Base-by-base conservation (phyloP, 2,113 vertebrate genomes). In the Motacilla tschutschensis region DNA sequence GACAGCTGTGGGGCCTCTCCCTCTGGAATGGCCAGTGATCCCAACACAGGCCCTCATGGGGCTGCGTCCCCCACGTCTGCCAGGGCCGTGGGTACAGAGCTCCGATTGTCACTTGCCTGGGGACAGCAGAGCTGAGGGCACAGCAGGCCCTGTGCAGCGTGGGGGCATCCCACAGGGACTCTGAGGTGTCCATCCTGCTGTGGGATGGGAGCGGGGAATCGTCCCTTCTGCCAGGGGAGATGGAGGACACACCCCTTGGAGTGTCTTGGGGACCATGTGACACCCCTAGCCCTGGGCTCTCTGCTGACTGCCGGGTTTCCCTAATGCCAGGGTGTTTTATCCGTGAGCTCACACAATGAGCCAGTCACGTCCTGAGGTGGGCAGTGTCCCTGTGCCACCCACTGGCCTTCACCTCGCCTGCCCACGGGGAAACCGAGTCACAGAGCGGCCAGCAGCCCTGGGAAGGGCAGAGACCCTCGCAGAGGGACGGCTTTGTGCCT, bases 11-110 rank as follows among this genome's bases (percentile, higher is more conserved):
- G 31, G 10, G 14, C 21, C 7, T 11, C 18, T 79, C 51, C 38
- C 6, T 38, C 33, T 41, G 53, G 33, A 63, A 65, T 41, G 0
- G 1, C 20, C 29, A 21, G 3, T 6, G 26, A 47, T 28, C 19
- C 53, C 63, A 25, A 10, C 14, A 82, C 47, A 60, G 44, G 16
- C 11, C 15, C 38, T 41, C 0, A 3, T 6, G 62, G 17, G 46
- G 35, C 15, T 0, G 0, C 47, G 60, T 53, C 26, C 35, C 12
- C 24, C 3, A 0, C 1, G 1, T 8, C 43, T 5, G 6, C 8
- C 60, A 38, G 38, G 36, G 36, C 58, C 0, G 0, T 13, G 41
- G 20, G 17, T 58, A 10, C 47, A 41, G 35, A 62, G 24, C 5
- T 33, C 33, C 55, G 41, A 65, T n/a, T 22, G 25, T 38, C 47